Base-by-base conservation (phyloP, 2,888 invertebrate genomes). In the Tenthredo scrophulariae region DNA sequence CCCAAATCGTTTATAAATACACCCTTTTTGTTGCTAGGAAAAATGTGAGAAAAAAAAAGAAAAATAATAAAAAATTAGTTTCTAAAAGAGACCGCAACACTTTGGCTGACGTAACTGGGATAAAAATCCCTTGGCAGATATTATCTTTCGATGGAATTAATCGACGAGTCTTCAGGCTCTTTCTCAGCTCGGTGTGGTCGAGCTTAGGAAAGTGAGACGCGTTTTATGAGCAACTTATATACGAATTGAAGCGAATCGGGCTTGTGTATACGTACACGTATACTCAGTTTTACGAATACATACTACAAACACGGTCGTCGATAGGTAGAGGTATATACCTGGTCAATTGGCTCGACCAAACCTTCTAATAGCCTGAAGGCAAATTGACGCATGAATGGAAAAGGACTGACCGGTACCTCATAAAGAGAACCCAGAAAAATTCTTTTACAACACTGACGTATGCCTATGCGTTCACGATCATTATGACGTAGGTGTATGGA, bases 331-430 rank as follows among this genome's bases (percentile, higher is more conserved):
- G 58, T 54, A 40, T 22, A n/a, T 33, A 22, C 62, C 9, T 58
- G 79, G 79, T 80, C 58, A 62, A 80, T 80, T 80, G 80, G 80
- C 58, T 80, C 37, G 58, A 58, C 62, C 62, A 80, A 80, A 80
- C 80, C 80, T 80, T 80, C 80, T 40, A 62, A 50, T 54, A 77
- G 77, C 77, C 77, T 54, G 15, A 50, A 62, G 80, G 80, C 62
- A 62, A 62, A 80, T 80, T 80, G 80, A 80, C 62, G 80, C 58
- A 80, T 80, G 58, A 80, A 80, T 80, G 80, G 58, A 80, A 80
- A 80, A 80, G 80, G 80, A 80, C 80, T 80, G 80, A 80, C 58
- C 40, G 40, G 62, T n/a, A 37, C 37, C 80, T 40, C 58, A 37
- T 40, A 40, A 62, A 40, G n/a, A 40, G 62, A 62, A 62, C 40